Evolutionary conservation across 2,113 vertebrate species (phyloP), one percentile per base, ranked within the genome.

Genomic region (Mirza zaza): DNA sequence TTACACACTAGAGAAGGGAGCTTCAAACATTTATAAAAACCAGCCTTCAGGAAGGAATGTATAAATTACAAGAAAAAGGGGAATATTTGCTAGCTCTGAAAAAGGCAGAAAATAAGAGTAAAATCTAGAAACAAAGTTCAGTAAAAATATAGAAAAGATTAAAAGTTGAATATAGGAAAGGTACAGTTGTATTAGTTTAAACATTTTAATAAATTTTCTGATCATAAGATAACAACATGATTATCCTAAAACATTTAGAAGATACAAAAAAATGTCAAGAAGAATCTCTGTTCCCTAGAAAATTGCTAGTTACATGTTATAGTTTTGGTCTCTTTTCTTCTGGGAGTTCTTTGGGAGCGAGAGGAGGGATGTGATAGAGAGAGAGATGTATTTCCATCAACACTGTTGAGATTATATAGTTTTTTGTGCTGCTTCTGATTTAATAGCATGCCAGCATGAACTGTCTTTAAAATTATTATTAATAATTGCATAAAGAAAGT

Each of bases 181-280:
- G 61, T 71, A 71, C 13, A 45, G 55, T 20, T 81, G 42, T 52
- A 34, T 94, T 86, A 29, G 27, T 76, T 67, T 94, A 59, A 95
- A 79, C 2, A 42, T 34, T 95, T 92, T 23, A 63, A 80, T 63
- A 63, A 11, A 86, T 73, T 80, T 91, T 39, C 55, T 65, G 15
- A 45, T 81, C 11, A 17, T 18, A 87, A 48, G 75, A 65, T 71
- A 71, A 18, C 5, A 71, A 18, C 7, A 45, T 86, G 42, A 76
- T 90, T 77, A 39, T 86, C 55, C 55, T 95, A n/a, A 80, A 61
- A 79, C 67, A 61, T 86, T 91, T 63, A 71, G 52, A 34, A 70
- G 71, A 84, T 88, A 27, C 48, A n/a, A 80, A 87, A 92, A 92
- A 92, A 57, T 81, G 17, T 55, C 59, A n/a, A 80, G 59, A 63